These are phyloP conservation scores for Hippasteria phrygiana DNA, from an alignment of 53 echinoderm and acorn worm species.

Conservation along the genomic window DNA sequence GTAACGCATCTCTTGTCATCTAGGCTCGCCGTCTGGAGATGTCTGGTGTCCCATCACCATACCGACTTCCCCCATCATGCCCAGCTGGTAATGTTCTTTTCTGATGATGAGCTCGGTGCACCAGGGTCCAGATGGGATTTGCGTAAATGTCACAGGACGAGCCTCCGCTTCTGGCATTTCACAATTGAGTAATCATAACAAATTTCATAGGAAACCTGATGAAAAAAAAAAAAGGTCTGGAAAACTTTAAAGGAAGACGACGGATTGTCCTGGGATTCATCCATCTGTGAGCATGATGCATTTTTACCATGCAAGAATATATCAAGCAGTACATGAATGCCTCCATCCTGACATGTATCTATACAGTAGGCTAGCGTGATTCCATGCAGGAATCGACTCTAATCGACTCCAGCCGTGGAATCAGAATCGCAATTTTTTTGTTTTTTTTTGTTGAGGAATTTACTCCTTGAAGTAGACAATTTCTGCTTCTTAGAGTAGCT, in stretches of 20 bases:
- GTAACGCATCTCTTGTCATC: slow-evolving; percentile 24
- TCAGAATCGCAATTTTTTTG: too few species aligned
- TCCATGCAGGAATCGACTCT: too few species aligned
- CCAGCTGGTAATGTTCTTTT: neutral
- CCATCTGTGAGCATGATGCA: neutral
- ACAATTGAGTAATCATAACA: neutral
- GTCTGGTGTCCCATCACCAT: neutral
- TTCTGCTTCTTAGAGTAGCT: too few species aligned
- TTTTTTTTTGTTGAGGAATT: too few species aligned
- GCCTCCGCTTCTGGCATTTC: neutral
- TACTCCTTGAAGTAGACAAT: too few species aligned
- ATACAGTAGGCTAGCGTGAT: too few species aligned
- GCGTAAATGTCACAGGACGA: neutral
- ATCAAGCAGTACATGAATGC: neutral
- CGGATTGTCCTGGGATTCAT: neutral
- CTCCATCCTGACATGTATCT: too few species aligned
- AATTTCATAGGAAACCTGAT: neutral
- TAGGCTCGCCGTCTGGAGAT: neutral
- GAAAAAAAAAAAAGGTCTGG: neutral
- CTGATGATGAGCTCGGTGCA: neutral
- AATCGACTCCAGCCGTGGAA: too few species aligned
- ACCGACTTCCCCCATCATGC: neutral
- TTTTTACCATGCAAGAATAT: neutral
- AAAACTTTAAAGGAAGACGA: neutral
- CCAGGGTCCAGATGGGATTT: neutral